A percentile compares a stretch with the other conserved stretches of the same genome.
Conservation (phyloP, 2,888 invertebrate genomes). For the Branchinecta sandiegonensis region DNA sequence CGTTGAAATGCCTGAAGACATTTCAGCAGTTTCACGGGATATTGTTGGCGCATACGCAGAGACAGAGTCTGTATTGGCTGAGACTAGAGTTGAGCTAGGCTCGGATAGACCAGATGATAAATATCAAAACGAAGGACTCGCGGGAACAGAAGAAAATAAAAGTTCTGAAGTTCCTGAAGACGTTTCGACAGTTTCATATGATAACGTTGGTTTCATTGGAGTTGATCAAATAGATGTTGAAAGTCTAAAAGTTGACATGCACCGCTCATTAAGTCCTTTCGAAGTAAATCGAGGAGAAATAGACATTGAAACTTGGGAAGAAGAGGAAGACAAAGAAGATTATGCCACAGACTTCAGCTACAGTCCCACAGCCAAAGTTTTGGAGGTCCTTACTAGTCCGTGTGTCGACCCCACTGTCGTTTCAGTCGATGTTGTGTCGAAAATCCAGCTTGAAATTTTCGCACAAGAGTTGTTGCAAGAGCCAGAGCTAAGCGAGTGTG, state of each 20-base stretch:
- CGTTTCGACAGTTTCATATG: slow-evolving; percentile 24
- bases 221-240: slow-evolving; percentile 29
- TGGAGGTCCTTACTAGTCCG: slow-evolving; percentile 3
- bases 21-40: too few relatives aligned
- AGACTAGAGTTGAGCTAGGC: too few relatives aligned
- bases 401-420: neutral
- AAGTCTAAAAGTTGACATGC: slow-evolving; percentile 19
- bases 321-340: slow-evolving; percentile 9
- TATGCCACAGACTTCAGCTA: neutral
- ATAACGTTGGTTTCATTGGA: slow-evolving; percentile 33
- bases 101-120: too few relatives aligned
- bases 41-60: too few relatives aligned
- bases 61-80: too few relatives aligned
- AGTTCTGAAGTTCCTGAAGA: slow-evolving; percentile 24
- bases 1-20: too few relatives aligned
- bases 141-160: too few relatives aligned
- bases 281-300: slow-evolving; percentile 26
- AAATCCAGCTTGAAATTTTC: too few relatives aligned
- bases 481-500: neutral
- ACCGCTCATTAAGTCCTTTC: slow-evolving; percentile 26
- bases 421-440: too few relatives aligned
- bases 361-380: neutral
- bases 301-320: neutral
- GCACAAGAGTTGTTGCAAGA: neutral
- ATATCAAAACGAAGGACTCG: too few relatives aligned